Evolutionary conservation across 2,113 vertebrate genomes (phyloP), one percentile per base, ranked within the genome.

Genomic region (Poicephalus meyeri): DNA sequence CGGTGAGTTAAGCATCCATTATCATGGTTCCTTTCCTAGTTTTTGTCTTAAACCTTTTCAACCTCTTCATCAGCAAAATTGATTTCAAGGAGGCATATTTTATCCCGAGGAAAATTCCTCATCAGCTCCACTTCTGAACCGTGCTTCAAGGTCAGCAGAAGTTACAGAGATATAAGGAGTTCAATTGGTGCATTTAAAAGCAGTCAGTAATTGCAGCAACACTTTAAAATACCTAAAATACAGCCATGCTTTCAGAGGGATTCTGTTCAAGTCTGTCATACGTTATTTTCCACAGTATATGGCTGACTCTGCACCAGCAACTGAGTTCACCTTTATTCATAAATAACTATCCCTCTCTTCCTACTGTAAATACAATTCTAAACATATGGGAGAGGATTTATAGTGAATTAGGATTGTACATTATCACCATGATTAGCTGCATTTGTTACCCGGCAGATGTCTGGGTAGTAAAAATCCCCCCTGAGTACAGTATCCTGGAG

Each of bases 401-500:
- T 29, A 80, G 94, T 83, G 90, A 80, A 85, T 87, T 56, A 81
- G 66, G 16, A 17, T 39, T 74, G 70, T 50, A 72, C 61, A 73
- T 92, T 95, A 83, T 66, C 7, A 0, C 69, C 8, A 3, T 93
- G 95, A 96, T 97, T 94, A 97, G 93, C 96, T 81, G 41, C 80
- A 56, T 96, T 96, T 95, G 95, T 95, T 94, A 97, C 78, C 86
- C 95, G 84, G 86, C 96, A 96, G 95, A 94, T 96, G 96, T 96
- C 92, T 95, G 88, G 53, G 86, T 95, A 93, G 88, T 96, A 95
- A 94, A 95, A 93, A 78, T 71, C 65, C 86, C 92, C 93, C 92
- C 58, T 23, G 94, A 85, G 93, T 69, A 92, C 73, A 89, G 83
- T 84, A 95, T 94, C 90, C 88, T 79, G 90, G 94, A 96, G 95